A percentile compares a stretch with the other conserved stretches of the same genome.
Conservation (phyloP, 2,113 vertebrate genomes). For the Peromyscus maniculatus region DNA sequence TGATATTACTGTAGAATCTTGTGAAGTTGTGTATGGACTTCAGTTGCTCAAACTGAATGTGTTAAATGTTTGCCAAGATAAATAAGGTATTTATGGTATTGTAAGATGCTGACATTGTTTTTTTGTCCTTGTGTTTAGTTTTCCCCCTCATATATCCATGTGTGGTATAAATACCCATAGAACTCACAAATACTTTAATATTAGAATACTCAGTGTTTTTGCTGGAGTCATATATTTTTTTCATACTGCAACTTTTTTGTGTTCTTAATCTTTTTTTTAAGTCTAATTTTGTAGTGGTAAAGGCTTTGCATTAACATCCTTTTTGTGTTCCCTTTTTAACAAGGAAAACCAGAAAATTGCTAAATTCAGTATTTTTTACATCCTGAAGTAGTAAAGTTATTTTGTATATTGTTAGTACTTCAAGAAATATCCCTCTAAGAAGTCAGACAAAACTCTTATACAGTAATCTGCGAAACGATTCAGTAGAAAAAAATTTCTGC, state of each 20-base stretch:
- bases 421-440: conserved; percentile 60
- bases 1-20: conserved; percentile 29
- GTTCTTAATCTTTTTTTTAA: conserved; percentile 71
- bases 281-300: conserved; percentile 80
- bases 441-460: conserved; percentile 62
- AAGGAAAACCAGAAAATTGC: conserved; percentile 78
- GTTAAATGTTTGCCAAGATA: neutral
- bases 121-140: neutral
- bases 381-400: conserved; percentile 78
- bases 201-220: conserved; percentile 65
- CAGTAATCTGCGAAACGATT: conserved; percentile 75
- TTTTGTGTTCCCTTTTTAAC: conserved; percentile 77
- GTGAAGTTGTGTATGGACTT: neutral
- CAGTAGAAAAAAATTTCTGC: conserved; percentile 56
- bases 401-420: conserved; percentile 78
- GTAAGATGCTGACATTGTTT: neutral
- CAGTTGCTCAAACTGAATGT: conserved; percentile 1
- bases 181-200: conserved; percentile 42
- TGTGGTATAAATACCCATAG: conserved; percentile 46
- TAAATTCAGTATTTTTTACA: conserved; percentile 80
- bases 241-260: conserved; percentile 66
- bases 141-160: neutral
- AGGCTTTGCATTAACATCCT: conserved; percentile 80
- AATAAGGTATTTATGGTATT: neutral
- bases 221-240: conserved; percentile 76